Conservation (phyloP, 1,140 invertebrate genomes). For the Drosophila lacertosa region DNA sequence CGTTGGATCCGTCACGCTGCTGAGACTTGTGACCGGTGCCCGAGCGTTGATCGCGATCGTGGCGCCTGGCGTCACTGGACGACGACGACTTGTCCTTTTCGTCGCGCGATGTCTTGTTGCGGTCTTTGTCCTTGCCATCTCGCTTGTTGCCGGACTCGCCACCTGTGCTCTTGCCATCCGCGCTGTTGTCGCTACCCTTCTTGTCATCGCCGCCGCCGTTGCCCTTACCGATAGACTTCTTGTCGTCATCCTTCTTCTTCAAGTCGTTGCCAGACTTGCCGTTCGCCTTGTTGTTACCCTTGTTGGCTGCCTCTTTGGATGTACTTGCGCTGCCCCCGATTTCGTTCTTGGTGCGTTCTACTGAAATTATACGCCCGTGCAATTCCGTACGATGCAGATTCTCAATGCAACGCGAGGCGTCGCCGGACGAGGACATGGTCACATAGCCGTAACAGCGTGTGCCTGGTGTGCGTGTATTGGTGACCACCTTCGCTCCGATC, state of each 20-base stretch:
- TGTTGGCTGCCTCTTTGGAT: slow-evolving; percentile 59
- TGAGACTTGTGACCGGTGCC: slow-evolving; percentile 46
- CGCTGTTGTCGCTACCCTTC: slow-evolving; percentile 40
- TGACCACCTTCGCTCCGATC: slow-evolving; percentile 97
- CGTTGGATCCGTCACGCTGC: slow-evolving; percentile 36
- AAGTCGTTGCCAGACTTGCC: slow-evolving; percentile 45
- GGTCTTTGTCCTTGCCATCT: slow-evolving; percentile 59
- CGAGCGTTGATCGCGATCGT: slow-evolving; percentile 63
- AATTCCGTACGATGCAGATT: slow-evolving; percentile 94
- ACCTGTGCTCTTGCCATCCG: slow-evolving; percentile 37
- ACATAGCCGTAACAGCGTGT: slow-evolving; percentile 97
- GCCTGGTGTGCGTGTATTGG: slow-evolving; percentile 95
- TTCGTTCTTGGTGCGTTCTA: slow-evolving; percentile 91
- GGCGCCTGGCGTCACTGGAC: slow-evolving; percentile 51
- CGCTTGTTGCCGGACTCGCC: slow-evolving; percentile 49
- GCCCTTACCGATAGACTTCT: slow-evolving; percentile 50
- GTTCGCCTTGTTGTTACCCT: slow-evolving; percentile 55
- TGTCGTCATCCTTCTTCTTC: slow-evolving; percentile 61
- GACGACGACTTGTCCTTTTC: slow-evolving; percentile 56
- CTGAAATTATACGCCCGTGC: slow-evolving; percentile 96
- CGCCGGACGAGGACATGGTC: slow-evolving; percentile 94
- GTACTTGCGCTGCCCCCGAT: slow-evolving; percentile 65
- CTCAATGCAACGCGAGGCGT: slow-evolving; percentile 95
- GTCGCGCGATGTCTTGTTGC: slow-evolving; percentile 47
- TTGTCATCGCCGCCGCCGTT: slow-evolving; percentile 51